These are phyloP conservation scores for Condylura cristata DNA, from an alignment of 2,113 vertebrate genomes.

Conservation along the genomic window DNA sequence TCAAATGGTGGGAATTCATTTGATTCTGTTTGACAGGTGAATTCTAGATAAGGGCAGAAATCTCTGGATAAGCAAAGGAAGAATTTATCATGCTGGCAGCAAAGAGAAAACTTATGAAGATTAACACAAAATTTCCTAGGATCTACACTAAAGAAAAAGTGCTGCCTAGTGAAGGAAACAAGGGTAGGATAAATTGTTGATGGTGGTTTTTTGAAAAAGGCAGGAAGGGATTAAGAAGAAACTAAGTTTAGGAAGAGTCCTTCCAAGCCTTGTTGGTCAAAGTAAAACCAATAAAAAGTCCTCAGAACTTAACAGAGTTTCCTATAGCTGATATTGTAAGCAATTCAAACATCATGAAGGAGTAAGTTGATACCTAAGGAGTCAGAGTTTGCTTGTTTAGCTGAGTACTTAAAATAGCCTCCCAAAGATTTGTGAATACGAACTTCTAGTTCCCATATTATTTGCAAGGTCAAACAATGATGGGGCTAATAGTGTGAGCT, in stretches of 20 bases:
- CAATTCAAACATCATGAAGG: background rate
- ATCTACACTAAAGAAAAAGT: background rate
- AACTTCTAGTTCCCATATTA: background rate
- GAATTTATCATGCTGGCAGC: background rate
- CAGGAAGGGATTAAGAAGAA: background rate
- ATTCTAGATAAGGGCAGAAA: background rate
- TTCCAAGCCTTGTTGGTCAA: background rate
- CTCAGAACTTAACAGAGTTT: background rate
- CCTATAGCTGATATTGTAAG: background rate
- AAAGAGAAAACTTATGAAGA: background rate
- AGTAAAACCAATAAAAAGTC: background rate
- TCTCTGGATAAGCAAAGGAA: background rate
- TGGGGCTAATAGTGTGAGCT: background rate
- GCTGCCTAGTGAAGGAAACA: background rate
- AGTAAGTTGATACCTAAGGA: background rate
- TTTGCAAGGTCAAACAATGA: background rate
- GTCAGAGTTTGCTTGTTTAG: background rate
- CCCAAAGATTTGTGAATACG: background rate
- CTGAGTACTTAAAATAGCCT: background rate
- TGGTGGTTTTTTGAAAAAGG: background rate
- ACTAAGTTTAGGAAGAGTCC: background rate
- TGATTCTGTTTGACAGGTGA: background rate
- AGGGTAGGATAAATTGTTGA: background rate
- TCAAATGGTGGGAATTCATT: background rate
- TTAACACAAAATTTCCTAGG: background rate